These are phyloP conservation scores for Mormyrus iriodes DNA, from an alignment of 2,113 vertebrate species.

Conservation along the genomic window DNA sequence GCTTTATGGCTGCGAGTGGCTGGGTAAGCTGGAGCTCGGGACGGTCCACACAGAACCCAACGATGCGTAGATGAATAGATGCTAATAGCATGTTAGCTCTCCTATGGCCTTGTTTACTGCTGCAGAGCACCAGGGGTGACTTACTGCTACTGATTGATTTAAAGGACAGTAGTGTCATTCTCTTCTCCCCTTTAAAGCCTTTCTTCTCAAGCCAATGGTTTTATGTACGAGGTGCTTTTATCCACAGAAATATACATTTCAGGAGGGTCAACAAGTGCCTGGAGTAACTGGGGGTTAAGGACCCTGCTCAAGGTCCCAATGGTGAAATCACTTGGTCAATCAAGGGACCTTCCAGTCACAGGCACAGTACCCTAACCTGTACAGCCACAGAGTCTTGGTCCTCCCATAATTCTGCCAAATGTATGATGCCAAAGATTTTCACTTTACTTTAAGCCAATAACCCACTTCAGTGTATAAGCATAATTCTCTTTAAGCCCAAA, in stretches of 20 bases:
- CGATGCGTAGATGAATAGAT: neutral
- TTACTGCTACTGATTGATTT: neutral
- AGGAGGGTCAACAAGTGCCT: neutral
- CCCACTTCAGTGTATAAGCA: neutral
- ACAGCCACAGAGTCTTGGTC: neutral
- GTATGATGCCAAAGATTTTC: neutral
- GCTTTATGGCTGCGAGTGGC: conserved; percentile 93
- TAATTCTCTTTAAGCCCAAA: neutral
- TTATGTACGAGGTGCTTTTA: neutral
- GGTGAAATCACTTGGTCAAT: neutral
- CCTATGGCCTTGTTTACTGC: neutral
- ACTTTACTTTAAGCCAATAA: neutral
- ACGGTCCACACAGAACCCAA: neutral
- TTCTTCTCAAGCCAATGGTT: neutral
- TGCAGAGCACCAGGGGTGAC: neutral
- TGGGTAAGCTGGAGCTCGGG: conserved; percentile 75
- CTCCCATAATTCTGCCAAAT: neutral
- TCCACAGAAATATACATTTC: neutral
- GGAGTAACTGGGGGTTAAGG: neutral
- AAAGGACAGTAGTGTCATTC: neutral
- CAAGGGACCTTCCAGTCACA: neutral
- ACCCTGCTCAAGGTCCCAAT: neutral
- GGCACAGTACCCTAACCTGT: neutral
- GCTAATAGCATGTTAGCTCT: neutral
- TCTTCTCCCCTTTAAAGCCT: neutral